Conservation (phyloP, 1,140 invertebrate species). For the Planococcus citri region DNA sequence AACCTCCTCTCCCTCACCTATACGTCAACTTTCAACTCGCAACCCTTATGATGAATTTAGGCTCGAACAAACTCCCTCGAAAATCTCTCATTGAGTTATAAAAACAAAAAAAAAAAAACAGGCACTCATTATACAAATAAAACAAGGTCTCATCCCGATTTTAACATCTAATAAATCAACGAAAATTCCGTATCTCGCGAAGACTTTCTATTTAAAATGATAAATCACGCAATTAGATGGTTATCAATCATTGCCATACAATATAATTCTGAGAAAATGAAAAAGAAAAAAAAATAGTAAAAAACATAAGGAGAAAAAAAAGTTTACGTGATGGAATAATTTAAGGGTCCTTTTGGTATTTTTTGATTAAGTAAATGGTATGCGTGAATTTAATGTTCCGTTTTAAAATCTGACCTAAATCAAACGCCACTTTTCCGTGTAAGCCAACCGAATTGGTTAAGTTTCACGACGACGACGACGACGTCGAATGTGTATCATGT, state of each 20-base stretch:
- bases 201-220: slow-evolving; percentile 1
- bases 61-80: too few species aligned
- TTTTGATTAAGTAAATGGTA: slow-evolving; percentile 8
- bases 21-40: too few species aligned
- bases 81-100: too few species aligned
- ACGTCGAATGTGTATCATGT: too few species aligned
- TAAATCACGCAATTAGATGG: slow-evolving; percentile 1
- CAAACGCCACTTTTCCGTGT: slow-evolving; percentile 1
- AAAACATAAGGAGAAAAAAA: too few species aligned
- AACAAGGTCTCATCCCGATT: not conserved
- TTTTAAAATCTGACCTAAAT: slow-evolving; percentile 8
- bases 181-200: not conserved
- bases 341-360: slow-evolving; percentile 3
- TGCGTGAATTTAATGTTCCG: slow-evolving; percentile 6
- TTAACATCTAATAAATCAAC: not conserved
- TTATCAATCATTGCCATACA: not conserved
- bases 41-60: too few species aligned
- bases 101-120: too few species aligned
- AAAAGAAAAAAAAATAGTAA: too few species aligned
- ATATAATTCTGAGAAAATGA: not conserved
- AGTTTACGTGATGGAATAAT: not conserved
- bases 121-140: too few species aligned
- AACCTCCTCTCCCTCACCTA: too few species aligned
- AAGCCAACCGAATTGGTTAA: not conserved
- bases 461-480: not conserved